Percentiles rank a stretch among this genome's conserved stretches.
phyloP scores from a whole-genome alignment of 2,888 invertebrate genomes.

The Liposcelis brunnea region DNA sequence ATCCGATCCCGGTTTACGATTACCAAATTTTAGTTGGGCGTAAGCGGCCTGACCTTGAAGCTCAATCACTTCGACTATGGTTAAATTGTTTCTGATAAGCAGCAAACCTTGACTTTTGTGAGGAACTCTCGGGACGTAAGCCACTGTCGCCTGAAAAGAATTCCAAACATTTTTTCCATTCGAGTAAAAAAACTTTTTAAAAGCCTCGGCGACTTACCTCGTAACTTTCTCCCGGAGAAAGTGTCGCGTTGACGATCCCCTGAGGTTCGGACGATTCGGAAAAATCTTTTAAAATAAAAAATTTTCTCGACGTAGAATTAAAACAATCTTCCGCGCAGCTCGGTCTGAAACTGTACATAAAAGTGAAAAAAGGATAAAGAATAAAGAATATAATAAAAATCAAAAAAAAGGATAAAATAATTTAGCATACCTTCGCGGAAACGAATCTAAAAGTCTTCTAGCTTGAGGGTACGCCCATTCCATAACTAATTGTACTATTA shows the following conservation, averaged over 20 bases:
- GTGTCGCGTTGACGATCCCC: not conserved
- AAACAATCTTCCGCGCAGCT: not conserved
- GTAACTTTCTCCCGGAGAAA: slow-evolving; percentile 4
- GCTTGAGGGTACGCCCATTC: slow-evolving; percentile 50
- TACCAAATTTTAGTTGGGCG: slow-evolving; percentile 77
- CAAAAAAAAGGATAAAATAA: slow-evolving; percentile 4
- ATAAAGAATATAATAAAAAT: slow-evolving; percentile 6
- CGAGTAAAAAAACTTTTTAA: not conserved
- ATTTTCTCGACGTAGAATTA: not conserved
- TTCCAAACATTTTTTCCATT: too few species aligned
- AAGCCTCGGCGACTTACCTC: not conserved
- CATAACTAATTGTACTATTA: slow-evolving; percentile 57
- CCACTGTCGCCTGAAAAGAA: not conserved
- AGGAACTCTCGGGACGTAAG: not conserved
- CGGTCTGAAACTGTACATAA: slow-evolving; percentile 2
- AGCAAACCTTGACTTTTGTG: slow-evolving; percentile 10
- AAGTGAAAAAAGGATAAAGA: slow-evolving; percentile 3
- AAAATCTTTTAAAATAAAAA: slow-evolving; percentile 5
- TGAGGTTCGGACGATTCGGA: not conserved
- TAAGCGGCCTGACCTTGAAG: slow-evolving; percentile 69
- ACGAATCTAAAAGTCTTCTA: slow-evolving; percentile 32
- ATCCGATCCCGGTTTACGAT: slow-evolving; percentile 59
- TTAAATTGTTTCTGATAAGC: slow-evolving; percentile 69
- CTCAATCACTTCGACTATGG: slow-evolving; percentile 70
- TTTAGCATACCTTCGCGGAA: slow-evolving; percentile 27